These are phyloP conservation scores for Apotomis betuletana DNA, from an alignment of 2,888 invertebrate genomes.

Conservation along the genomic window DNA sequence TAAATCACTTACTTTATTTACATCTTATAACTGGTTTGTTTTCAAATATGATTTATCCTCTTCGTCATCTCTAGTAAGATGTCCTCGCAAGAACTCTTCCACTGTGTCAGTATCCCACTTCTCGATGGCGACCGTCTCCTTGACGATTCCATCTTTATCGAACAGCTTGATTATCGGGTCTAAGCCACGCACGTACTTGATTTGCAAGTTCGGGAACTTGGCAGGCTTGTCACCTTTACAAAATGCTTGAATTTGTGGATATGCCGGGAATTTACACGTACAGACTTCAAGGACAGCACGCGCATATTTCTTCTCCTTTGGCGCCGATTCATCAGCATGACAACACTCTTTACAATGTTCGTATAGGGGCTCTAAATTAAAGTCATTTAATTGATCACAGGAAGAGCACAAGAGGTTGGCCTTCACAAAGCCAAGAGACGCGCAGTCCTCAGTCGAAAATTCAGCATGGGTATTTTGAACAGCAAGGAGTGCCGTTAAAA, in stretches of 20 bases:
- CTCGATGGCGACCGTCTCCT: constrained; percentile 96
- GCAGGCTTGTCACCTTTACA: constrained; percentile 95
- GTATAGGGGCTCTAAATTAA: constrained; percentile 86
- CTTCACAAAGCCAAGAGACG: constrained; percentile 92
- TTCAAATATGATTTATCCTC: constrained; percentile 83
- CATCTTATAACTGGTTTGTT: constrained; percentile 82
- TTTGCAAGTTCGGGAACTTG: constrained; percentile 95
- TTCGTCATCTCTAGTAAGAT: constrained; percentile 86
- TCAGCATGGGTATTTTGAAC: constrained; percentile 68
- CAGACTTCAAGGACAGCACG: constrained; percentile 97
- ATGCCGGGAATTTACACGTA: constrained; percentile 98
- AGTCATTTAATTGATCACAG: constrained; percentile 92
- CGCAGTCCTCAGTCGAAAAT: constrained; percentile 92
- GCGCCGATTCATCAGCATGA: constrained; percentile 87
- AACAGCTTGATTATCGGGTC: constrained; percentile 97
- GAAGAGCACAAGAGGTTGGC: constrained; percentile 93
- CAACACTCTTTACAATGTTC: constrained; percentile 91
- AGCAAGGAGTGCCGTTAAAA: constrained; percentile 45
- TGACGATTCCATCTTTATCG: constrained; percentile 91
- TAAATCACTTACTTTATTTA: constrained; percentile 34
- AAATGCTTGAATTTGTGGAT: constrained; percentile 99
- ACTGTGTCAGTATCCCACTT: constrained; percentile 99
- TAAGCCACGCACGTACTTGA: constrained; percentile 96
- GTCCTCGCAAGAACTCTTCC: constrained; percentile 96
- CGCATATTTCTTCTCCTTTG: constrained; percentile 90